Evolutionary conservation across 2,797 vertebrate species (phyloP), one percentile per base, ranked within the genome.

Genomic region (Miichthys miiuy): DNA sequence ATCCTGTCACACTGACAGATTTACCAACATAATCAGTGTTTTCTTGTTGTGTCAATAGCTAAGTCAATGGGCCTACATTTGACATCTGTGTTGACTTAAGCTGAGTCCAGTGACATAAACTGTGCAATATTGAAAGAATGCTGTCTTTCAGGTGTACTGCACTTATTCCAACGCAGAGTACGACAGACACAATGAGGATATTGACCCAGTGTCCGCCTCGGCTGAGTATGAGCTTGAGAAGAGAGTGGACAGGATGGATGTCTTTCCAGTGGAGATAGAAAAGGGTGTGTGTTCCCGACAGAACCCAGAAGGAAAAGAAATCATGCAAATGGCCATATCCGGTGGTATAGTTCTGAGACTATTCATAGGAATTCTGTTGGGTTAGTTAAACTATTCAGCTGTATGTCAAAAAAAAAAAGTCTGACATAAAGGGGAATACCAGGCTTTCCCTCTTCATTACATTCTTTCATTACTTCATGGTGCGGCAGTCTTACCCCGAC

Each of bases 191-290:
- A 98, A 98, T 56, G 96, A 97, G 63, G 96, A 97, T 67, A 96
- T 98, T 51, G 97, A 98, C 77, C 97, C 97, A 0, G 96, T 98
- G 82, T 95, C 97, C 6, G 96, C 97, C 30, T 98, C 97, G 4
- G 97, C 97, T 1, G 96, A 97, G 83, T 97, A 96, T 23, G 97
- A 98, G 86, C 94, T 98, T 90, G 97, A 98, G 89, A 97, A 98
- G 91, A 95, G 97, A 44, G 96, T 98, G 89, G 97, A 98, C 85
- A 96, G 94, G 92, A 97, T 98, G 97, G 94, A 97, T 18, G 95
- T 98, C 65, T 96, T 97, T 86, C 93, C 96, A 38, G 96, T 98
- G 88, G 96, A 97, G 88, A 96, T 98, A 87, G 94, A 97, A 91
- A 98, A 98, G 92, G 97, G 97, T 97, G 56, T 10, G 81, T 83